Base-by-base conservation (phyloP, 1,140 invertebrate species). In the Prorops nasuta region DNA sequence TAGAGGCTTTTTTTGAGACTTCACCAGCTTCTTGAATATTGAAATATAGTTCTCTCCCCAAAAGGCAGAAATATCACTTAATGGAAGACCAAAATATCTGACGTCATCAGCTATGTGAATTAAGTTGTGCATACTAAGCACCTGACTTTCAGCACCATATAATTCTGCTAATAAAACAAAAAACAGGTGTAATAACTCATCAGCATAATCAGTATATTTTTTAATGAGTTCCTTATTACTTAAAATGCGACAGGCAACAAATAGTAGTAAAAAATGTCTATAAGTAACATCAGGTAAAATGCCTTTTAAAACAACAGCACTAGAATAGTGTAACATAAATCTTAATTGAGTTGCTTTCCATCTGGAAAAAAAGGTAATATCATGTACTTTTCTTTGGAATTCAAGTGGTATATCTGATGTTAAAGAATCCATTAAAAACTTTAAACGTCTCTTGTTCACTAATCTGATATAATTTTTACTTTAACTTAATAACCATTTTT, bases 311-410 rank as follows among this genome's bases (percentile, higher is more conserved):
- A 42, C 20, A 17, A 36, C 31, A 3, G 38, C 28, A 6, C 48
- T 40, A 42, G 18, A 22, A 37, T 50, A 50, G 15, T 19, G 34
- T 37, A 50, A 50, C 16, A 50, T 12, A 28, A 50, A 42, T 22
- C 48, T 39, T 17, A 24, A 43, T 31, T 50, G 39, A 18, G 48
- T 50, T 18, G 49, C 49, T 35, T 51, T 48, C 54, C 54, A 51
- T 21, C 18, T 42, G 15, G 54, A 22, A 18, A 48, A 3, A 3
- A 12, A 20, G 20, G 38, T 34, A 19, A 46, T 38, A 12, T 56
- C 41, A 22, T 47, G 48, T 48, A 32, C 19, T 37, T 50, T 52
- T 20, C 41, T 14, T 21, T 56, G 45, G 24, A 48, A 56, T 37
- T 56, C 45, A 31, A 9, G 31, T 31, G 50, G 54, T 15, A 56